Percentiles rank a stretch among this genome's conserved stretches.
These are phyloP conservation scores for Maniola jurtina DNA, from an alignment of 1,140 invertebrate genomes.

Conservation along the genomic window DNA sequence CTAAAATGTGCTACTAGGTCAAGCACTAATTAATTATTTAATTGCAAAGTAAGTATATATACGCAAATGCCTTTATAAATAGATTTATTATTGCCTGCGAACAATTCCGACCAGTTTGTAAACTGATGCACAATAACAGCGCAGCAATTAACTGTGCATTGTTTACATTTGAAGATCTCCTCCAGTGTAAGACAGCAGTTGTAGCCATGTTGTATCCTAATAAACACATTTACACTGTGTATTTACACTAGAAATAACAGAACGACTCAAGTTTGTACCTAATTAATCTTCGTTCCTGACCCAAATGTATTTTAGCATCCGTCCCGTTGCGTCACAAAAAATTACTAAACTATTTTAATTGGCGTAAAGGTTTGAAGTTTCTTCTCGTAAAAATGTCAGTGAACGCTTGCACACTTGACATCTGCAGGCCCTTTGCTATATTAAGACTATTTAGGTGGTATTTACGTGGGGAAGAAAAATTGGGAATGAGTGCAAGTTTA, in stretches of 20 bases:
- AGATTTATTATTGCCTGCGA: slow-evolving; percentile 35
- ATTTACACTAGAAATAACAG: slow-evolving; percentile 63
- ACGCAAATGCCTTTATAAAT: slow-evolving; percentile 18
- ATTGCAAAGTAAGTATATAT: too few species aligned
- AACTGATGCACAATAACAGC: slow-evolving; percentile 38
- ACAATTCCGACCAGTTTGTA: slow-evolving; percentile 32
- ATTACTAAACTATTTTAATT: slow-evolving; percentile 74
- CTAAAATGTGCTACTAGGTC: background rate
- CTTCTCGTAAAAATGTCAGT: slow-evolving; percentile 62
- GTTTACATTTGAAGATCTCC: slow-evolving; percentile 55
- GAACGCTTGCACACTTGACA: slow-evolving; percentile 55
- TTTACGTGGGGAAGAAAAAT: slow-evolving; percentile 2
- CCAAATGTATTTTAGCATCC: slow-evolving; percentile 65
- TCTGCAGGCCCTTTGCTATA: slow-evolving; percentile 40
- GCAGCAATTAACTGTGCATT: slow-evolving; percentile 53
- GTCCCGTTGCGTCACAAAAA: slow-evolving; percentile 60
- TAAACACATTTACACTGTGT: slow-evolving; percentile 52
- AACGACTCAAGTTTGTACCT: slow-evolving; percentile 54
- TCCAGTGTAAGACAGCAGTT: slow-evolving; percentile 34
- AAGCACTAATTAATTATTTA: background rate
- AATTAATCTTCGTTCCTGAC: slow-evolving; percentile 63
- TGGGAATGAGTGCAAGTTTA: background rate
- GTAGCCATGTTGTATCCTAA: slow-evolving; percentile 33
- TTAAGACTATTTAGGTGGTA: slow-evolving; percentile 34
- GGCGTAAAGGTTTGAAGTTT: slow-evolving; percentile 65